These are phyloP conservation scores for Hippopotamyrus pictus DNA, from an alignment of 2,797 vertebrate species.

Conservation along the genomic window DNA sequence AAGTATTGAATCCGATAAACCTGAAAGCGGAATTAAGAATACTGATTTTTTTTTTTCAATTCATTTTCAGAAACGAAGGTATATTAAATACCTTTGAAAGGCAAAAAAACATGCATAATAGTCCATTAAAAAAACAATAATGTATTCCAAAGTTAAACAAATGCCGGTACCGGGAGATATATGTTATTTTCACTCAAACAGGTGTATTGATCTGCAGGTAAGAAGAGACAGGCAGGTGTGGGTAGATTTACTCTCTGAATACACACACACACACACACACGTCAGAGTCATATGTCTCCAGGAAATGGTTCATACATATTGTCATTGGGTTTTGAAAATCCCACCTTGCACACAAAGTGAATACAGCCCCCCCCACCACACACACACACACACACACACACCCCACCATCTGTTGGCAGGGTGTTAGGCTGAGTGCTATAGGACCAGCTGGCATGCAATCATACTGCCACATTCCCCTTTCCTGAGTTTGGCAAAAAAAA, in stretches of 20 bases:
- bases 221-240: neutral
- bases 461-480: constrained; percentile 40
- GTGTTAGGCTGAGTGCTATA: constrained; percentile 35
- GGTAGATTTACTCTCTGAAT: neutral
- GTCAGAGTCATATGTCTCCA: neutral
- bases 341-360: neutral
- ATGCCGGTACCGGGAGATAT: neutral
- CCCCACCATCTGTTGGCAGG: constrained; percentile 59
- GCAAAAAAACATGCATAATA: neutral
- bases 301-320: neutral
- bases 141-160: neutral
- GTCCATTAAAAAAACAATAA: neutral
- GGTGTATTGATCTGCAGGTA: neutral
- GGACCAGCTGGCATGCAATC: constrained; percentile 51
- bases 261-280: neutral
- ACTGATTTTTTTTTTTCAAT: neutral
- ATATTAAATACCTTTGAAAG: neutral
- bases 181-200: neutral
- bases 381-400: constrained; percentile 43
- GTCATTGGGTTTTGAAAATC: neutral
- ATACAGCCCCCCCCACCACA: neutral
- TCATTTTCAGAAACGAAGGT: neutral
- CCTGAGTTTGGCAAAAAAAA: constrained; percentile 46
- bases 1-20: neutral
- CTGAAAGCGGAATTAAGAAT: neutral